These are phyloP conservation scores for Nephrotoma guestfalica DNA, from an alignment of 2,888 invertebrate species.

Conservation along the genomic window DNA sequence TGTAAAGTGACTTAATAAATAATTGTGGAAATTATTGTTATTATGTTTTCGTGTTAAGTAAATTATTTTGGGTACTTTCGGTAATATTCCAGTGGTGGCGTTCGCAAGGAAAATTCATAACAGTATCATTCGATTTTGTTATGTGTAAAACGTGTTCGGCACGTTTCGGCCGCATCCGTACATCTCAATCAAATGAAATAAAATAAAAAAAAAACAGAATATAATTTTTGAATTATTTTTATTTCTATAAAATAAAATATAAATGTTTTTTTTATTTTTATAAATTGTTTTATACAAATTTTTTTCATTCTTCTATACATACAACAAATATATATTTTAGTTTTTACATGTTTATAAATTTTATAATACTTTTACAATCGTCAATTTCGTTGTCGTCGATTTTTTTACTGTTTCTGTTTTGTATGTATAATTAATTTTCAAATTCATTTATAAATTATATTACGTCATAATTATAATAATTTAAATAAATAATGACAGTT, in stretches of 20 bases:
- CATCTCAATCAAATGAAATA: too few relatives aligned
- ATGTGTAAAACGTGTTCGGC: too few relatives aligned
- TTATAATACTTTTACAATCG: neutral
- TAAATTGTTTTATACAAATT: neutral
- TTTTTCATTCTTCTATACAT: neutral
- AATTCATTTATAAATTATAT: neutral
- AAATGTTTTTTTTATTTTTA: neutral
- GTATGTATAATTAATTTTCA: neutral
- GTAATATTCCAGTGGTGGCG: too few relatives aligned
- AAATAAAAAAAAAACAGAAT: too few relatives aligned
- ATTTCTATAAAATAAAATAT: neutral
- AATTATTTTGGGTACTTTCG: too few relatives aligned
- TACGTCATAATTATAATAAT: neutral
- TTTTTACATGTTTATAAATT: neutral
- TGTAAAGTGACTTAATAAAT: too few relatives aligned
- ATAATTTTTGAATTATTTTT: neutral
- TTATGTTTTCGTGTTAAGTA: too few relatives aligned
- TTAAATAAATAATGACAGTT: neutral
- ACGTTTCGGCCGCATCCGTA: too few relatives aligned
- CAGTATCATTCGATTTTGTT: too few relatives aligned
- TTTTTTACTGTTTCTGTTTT: neutral
- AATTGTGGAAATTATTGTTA: too few relatives aligned
- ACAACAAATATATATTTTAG: neutral
- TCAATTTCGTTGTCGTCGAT: neutral
- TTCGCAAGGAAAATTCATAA: too few relatives aligned